Percentiles rank a stretch among this genome's conserved stretches.
Conservation (phyloP, 2,113 vertebrate species). For the Tetraodon nigroviridis region DNA sequence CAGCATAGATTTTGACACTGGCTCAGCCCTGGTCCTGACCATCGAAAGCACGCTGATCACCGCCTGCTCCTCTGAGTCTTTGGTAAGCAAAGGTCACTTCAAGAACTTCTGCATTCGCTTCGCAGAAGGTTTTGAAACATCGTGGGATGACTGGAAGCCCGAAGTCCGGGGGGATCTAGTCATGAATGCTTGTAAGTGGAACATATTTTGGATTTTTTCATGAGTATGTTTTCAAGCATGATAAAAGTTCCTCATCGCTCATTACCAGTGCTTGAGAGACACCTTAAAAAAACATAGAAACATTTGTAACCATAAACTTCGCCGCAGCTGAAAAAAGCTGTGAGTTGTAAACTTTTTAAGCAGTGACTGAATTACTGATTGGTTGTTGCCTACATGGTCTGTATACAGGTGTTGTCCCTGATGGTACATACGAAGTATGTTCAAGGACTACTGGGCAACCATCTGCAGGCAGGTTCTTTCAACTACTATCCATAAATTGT, state of each 20-base stretch:
- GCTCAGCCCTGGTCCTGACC: slow-evolving; percentile 95
- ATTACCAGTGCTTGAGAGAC: too few species aligned
- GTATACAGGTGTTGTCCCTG: slow-evolving; percentile 89
- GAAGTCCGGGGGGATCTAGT: slow-evolving; percentile 88
- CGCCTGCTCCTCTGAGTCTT: slow-evolving; percentile 95
- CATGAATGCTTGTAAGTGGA: slow-evolving; percentile 95
- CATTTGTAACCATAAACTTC: background rate
- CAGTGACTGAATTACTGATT: slow-evolving; percentile 12
- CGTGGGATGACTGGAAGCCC: slow-evolving; percentile 99
- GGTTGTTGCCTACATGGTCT: slow-evolving; percentile 3
- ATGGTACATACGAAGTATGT: slow-evolving; percentile 97
- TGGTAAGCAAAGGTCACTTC: slow-evolving; percentile 99
- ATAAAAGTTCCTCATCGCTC: too few species aligned
- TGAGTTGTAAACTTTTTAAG: too few species aligned
- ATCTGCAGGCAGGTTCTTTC: slow-evolving; percentile 81
- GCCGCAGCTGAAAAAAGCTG: background rate
- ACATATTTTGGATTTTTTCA: background rate
- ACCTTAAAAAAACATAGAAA: background rate
- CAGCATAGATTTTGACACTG: slow-evolving; percentile 88
- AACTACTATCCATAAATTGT: slow-evolving; percentile 14
- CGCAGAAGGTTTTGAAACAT: slow-evolving; percentile 96
- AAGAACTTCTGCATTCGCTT: slow-evolving; percentile 99
- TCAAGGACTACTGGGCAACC: slow-evolving; percentile 94
- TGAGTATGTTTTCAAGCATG: background rate
- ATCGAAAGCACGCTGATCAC: slow-evolving; percentile 98